Evolutionary conservation across 2,113 vertebrate genomes (phyloP), one percentile per base, ranked within the genome.

Genomic region (Peucedramus taeniatus): DNA sequence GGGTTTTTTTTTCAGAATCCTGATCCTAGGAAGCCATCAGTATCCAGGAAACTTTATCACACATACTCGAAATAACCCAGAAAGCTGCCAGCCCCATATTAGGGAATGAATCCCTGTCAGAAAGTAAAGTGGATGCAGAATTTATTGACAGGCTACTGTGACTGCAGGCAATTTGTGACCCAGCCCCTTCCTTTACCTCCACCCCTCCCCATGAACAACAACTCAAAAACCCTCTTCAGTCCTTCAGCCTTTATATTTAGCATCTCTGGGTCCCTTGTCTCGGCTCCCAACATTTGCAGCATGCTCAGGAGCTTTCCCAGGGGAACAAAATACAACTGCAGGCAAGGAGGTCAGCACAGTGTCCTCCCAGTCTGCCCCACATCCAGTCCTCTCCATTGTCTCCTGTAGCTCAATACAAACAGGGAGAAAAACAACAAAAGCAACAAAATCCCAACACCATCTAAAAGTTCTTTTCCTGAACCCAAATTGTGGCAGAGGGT

Each of bases 11-110:
- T 96, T 96, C 94, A 95, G 93, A 90, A 95, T 95, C 87, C 96
- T 83, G 90, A 87, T 97, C 96, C 97, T 97, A 49, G 92, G 95
- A 95, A 96, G 97, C 94, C 95, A 85, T 93, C 96, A 96, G 96
- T 95, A 98, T 98, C 97, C 98, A 96, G 97, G 96, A 98, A 98
- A 98, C 98, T 99, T 99, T 99, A 99, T 99, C 99, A 98, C 98
- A 99, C 96, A 97, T 96, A 98, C 99, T 99, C 92, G 96, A 99
- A 99, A 99, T 99, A 99, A 99, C 98, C 98, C 98, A 98, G 98
- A 99, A 99, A 99, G 98, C 98, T 98, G 97, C 96, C 96, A 97
- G 97, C 96, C 97, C 99, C 99, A 98, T 99, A 99, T 99, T 99
- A 98, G 99, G 99, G 97, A 98, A 99, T 98, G 98, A 98, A 98